phyloP scores from a whole-genome alignment of 2,888 invertebrate genomes.

The Julus scandinavius region DNA sequence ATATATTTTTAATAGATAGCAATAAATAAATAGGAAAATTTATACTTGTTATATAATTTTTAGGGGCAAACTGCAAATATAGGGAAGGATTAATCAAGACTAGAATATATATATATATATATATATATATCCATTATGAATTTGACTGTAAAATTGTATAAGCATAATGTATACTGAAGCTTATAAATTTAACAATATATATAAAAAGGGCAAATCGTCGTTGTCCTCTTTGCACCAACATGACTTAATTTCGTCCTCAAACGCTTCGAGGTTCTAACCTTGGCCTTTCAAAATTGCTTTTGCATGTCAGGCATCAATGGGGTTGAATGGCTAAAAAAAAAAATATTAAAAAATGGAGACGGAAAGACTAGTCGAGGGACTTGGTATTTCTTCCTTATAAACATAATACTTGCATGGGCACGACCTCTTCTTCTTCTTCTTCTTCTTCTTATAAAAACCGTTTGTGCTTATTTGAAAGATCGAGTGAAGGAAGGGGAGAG shows the following conservation, averaged over 20 bases:
- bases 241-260: not conserved
- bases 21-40: too few relatives aligned
- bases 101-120: too few relatives aligned
- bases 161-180: too few relatives aligned
- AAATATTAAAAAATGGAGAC: slow-evolving; percentile 33
- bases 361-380: slow-evolving; percentile 4
- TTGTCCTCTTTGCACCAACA: too few relatives aligned
- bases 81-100: too few relatives aligned
- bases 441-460: not conserved
- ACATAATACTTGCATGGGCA: slow-evolving; percentile 9
- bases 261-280: slow-evolving; percentile 24
- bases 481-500: slow-evolving; percentile 33
- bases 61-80: too few relatives aligned
- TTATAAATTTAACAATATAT: too few relatives aligned
- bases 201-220: too few relatives aligned
- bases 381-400: slow-evolving; percentile 11
- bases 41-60: too few relatives aligned
- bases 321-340: not conserved
- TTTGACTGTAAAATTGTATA: too few relatives aligned
- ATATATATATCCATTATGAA: too few relatives aligned
- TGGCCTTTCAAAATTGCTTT: not conserved
- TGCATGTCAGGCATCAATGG: slow-evolving; percentile 12
- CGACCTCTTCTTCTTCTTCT: not conserved
- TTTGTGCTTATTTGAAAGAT: slow-evolving; percentile 33
- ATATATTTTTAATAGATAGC: too few relatives aligned